Base-by-base conservation (phyloP, 1,140 invertebrate genomes). In the Drosophila grimshawi region DNA sequence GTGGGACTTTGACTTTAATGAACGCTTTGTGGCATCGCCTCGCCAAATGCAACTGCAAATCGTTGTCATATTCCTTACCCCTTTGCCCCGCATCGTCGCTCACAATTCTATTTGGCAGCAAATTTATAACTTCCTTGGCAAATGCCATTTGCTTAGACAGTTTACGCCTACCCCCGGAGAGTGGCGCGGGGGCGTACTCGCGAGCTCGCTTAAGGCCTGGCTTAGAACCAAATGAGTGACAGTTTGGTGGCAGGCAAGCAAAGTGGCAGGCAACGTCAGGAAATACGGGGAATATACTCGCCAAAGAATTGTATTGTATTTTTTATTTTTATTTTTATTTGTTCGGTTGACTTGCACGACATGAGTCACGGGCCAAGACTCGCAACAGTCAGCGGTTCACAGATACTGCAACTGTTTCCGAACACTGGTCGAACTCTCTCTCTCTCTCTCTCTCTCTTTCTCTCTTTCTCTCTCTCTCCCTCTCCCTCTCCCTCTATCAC, bases 81-180 rank as follows among this genome's bases (percentile, higher is more conserved):
- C 48, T 62, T 35, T 37, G 32, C 39, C 27, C 55, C 59, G 39
- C 19, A 19, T 57, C 41, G 46, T 39, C 56, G 74, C 79, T 71
- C 71, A 65, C 82, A 80, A 83, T 86, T 86, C 83, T 89, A 86
- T 86, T 86, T 86, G 83, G 80, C 85, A 81, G 70, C 70, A 81
- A 77, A 88, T 88, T 88, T 88, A 88, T 88, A 89, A 88, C 85
- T 88, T 88, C 85, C 85, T 88, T 88, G 83, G 64, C 67, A 70
- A 85, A 86, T 86, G 81, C 69, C 82, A 86, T 83, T 86, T 76
- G 70, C 46, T 86, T 83, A 83, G 83, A 69, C 83, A 83, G 81
- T 88, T 89, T 80, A 86, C 83, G 83, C 85, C 83, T 78, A 86
- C 83, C 72, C 76, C 61, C 32, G 29, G n/a, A 53, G 35, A 51